Evolutionary conservation across 2,888 invertebrate genomes (phyloP), one percentile per base, ranked within the genome.

Genomic region (Anodontia alba): DNA sequence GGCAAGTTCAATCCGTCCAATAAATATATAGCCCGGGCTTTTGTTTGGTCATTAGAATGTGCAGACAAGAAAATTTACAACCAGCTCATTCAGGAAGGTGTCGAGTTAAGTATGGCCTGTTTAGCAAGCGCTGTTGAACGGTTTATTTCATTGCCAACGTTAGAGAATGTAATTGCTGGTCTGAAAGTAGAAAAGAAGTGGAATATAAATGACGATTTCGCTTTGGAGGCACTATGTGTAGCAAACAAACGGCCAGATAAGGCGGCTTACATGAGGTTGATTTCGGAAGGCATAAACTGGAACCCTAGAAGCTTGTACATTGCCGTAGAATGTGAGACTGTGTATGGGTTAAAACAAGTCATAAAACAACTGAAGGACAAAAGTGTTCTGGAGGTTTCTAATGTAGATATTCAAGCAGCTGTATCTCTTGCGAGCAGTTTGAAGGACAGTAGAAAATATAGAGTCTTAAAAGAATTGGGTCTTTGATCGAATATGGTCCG

Each of bases 191-290:
- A 31, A 26, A 62, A 62, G 33, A 31, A 17, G 15, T 62, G 62
- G 62, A 31, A 17, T 1, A 1, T 33, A 33, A 29, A 62, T 33
- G 62, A 62, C 62, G 62, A 33, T 33, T 62, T 31, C 20, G 62
- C 62, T 20, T 20, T 62, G 17, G 62, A 62, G 20, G 62, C 62
- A 20, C 62, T 62, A 7, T 33, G 62, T 62, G 33, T 62, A 20
- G 62, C 62, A 5, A 62, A 29, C 20, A 62, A 62, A 62, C 10
- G 62, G 33, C 62, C 31, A 62, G 62, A 62, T 29, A 62, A 62
- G 20, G 33, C 33, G 1, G 62, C 33, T 33, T 62, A 62, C 17
- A 3, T 3, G 5, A 62, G 20, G 20, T 33, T 62, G 23, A 10
- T 31, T 7, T 20, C 33, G 12, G 62, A 62, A 62, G 62, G 62